Percentiles rank a stretch among this genome's conserved stretches.
These are phyloP conservation scores for Poliocrania exsul DNA, from an alignment of 2,797 vertebrate genomes.

Conservation along the genomic window DNA sequence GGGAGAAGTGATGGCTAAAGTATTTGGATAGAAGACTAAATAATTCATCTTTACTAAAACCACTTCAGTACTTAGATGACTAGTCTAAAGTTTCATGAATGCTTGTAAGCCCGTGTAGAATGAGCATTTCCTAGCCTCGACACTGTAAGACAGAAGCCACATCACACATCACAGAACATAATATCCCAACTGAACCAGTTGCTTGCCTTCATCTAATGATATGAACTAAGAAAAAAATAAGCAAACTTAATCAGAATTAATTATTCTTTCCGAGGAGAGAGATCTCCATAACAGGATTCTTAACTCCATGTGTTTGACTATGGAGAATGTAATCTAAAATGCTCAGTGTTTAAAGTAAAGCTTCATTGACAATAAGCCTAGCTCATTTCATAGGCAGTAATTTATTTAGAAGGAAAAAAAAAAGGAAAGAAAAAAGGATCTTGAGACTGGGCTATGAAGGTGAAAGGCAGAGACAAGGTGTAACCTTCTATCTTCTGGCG, in stretches of 20 bases:
- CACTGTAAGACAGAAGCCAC: not conserved
- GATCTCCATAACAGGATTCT: not conserved
- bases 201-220: not conserved
- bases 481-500: not conserved
- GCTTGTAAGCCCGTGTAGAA: not conserved
- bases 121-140: not conserved
- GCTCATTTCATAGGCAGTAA: not conserved
- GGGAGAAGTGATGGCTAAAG: not conserved
- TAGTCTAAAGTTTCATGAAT: not conserved
- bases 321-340: not conserved
- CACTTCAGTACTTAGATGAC: not conserved
- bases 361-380: not conserved
- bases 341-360: not conserved
- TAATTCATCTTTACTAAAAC: not conserved
- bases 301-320: not conserved
- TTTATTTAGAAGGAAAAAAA: not conserved
- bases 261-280: not conserved
- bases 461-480: not conserved
- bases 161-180: not conserved
- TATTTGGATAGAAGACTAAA: not conserved
- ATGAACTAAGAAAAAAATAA: not conserved
- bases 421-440: not conserved
- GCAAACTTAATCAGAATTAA: not conserved
- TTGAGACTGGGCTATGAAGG: not conserved
- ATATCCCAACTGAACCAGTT: not conserved